These are phyloP conservation scores for Chaetophractus vellerosus DNA, from an alignment of 2,797 vertebrate genomes.

Conservation along the genomic window DNA sequence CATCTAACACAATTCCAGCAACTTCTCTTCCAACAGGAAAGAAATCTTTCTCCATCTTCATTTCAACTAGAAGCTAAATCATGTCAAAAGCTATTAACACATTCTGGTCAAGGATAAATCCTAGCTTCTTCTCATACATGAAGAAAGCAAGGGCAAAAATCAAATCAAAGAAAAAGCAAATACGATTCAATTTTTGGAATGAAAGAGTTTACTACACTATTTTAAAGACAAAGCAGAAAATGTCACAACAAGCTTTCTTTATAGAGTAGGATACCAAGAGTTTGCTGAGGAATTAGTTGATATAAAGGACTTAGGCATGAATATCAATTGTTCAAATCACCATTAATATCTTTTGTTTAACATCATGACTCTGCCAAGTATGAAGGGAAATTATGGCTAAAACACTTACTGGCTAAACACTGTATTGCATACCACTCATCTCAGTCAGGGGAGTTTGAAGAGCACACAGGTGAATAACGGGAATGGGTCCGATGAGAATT, in stretches of 20 bases:
- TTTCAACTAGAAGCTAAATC: constrained; percentile 93
- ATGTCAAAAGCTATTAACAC: constrained; percentile 73
- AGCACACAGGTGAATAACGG: background rate
- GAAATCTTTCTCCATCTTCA: constrained; percentile 92
- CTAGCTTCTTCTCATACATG: background rate
- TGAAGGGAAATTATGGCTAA: background rate
- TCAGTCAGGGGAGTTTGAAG: background rate
- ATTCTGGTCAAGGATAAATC: constrained; percentile 33
- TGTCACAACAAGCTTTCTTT: background rate
- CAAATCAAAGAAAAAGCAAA: constrained; percentile 46
- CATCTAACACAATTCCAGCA: constrained; percentile 95
- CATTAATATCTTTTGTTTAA: background rate
- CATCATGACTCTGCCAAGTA: background rate
- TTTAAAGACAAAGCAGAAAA: constrained; percentile 22
- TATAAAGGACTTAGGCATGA: background rate
- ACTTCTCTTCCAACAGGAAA: constrained; percentile 96
- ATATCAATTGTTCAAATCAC: background rate
- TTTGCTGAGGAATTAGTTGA: background rate
- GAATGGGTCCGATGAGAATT: background rate
- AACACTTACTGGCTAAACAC: background rate
- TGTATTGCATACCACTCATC: background rate
- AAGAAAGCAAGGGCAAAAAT: constrained; percentile 44
- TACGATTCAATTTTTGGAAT: background rate
- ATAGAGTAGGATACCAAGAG: background rate
- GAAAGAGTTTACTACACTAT: background rate